phyloP scores from a whole-genome alignment of 2,113 vertebrate species.

The Leucoraja erinaceus region DNA sequence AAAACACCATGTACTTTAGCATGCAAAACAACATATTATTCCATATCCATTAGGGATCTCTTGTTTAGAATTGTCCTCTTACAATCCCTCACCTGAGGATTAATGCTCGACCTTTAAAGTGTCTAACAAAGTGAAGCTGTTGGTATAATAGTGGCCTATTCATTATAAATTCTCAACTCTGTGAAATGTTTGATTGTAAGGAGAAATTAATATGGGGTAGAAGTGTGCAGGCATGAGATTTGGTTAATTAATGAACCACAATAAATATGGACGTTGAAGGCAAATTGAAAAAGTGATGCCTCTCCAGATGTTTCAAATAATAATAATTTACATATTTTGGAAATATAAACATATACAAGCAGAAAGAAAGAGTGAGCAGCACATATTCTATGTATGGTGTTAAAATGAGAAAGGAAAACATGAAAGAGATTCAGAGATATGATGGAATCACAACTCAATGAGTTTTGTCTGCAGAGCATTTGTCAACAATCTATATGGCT shows the following conservation, averaged over 20 bases:
- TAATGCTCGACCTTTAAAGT: not conserved
- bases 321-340: not conserved
- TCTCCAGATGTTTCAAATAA: not conserved
- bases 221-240: not conserved
- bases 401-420: not conserved
- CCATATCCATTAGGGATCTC: not conserved
- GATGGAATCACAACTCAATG: not conserved
- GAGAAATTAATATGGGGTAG: not conserved
- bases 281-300: not conserved
- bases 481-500: not conserved
- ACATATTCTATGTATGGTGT: not conserved
- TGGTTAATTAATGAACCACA: not conserved
- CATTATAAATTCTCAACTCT: not conserved
- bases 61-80: too few relatives aligned
- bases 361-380: not conserved
- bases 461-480: not conserved
- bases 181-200: not conserved
- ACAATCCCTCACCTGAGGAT: not conserved
- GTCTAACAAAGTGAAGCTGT: not conserved
- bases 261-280: not conserved
- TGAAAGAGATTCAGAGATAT: not conserved
- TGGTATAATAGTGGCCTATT: not conserved
- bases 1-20: not conserved
- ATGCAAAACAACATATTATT: not conserved
- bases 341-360: not conserved